Evolutionary conservation across 2,113 vertebrate species (phyloP), one percentile per base, ranked within the genome.

Genomic region (Misgurnus mizolepis): DNA sequence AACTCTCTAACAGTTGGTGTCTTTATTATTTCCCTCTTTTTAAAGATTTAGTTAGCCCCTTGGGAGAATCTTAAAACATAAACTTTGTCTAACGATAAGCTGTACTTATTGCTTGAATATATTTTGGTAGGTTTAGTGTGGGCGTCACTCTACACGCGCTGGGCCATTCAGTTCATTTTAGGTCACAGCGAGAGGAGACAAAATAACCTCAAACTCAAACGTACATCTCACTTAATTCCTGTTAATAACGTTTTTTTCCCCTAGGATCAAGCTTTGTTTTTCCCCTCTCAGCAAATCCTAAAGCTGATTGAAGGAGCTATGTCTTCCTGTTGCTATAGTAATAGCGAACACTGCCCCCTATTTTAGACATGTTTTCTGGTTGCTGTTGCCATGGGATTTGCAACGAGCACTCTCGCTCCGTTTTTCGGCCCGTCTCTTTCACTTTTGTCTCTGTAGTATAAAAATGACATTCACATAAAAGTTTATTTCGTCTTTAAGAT

Each of bases 341-440:
- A 94, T 93, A 93, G 91, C 89, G 91, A 93, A 93, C 93, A 94
- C 92, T 94, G 93, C 93, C 91, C 91, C 90, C 92, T 93, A 93
- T 93, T 94, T 93, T 93, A 92, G 89, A 93, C 92, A 89, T 93
- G 91, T 93, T 93, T 91, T 92, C 89, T 90, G 91, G 90, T 91
- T 90, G 91, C 91, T 94, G 93, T 93, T 94, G 93, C 93, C 91
- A 93, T 93, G 92, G 92, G 92, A 93, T 93, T 93, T 93, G 88
- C 91, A 90, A 79, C 81, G 82, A 74, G 82, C 84, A 78, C 85
- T 82, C 85, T 72, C 77, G 78, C 76, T 69, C 79, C 65, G 74
- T 82, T 78, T 83, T 73, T 88, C 87, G 86, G 86, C 88, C 85
- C 80, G 85, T 85, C 83, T 82, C 78, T 87, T 83, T 79, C 76